A percentile compares a stretch with the other conserved stretches of the same genome.
phyloP scores from a whole-genome alignment of 2,888 invertebrate genomes.

The Ceramica pisi region DNA sequence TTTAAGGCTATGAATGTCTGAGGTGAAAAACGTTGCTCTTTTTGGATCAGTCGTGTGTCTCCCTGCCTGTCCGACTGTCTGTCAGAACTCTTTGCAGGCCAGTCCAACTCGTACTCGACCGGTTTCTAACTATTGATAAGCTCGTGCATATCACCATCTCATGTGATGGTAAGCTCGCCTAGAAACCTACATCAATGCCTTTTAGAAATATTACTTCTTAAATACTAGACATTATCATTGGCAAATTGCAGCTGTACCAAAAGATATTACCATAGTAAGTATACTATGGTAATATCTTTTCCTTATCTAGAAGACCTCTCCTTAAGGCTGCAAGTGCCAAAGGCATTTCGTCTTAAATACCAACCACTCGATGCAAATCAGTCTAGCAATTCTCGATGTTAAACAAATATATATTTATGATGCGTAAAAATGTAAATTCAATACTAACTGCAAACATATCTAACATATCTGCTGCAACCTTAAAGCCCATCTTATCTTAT shows the following conservation, averaged over 20 bases:
- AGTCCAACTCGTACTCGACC: too few relatives aligned
- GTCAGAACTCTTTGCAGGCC: too few relatives aligned
- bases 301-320: conserved; percentile 7
- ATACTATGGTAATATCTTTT: not conserved
- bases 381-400: conserved; percentile 31
- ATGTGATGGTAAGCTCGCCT: not conserved
- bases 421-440: conserved; percentile 51
- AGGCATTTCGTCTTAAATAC: not conserved
- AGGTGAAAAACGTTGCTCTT: too few relatives aligned
- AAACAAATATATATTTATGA: conserved; percentile 48
- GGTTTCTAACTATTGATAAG: not conserved
- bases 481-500: conserved; percentile 27
- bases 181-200: not conserved
- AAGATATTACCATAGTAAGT: too few relatives aligned
- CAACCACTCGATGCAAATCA: conserved; percentile 45
- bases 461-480: conserved; percentile 7
- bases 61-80: too few relatives aligned
- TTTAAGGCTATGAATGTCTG: too few relatives aligned
- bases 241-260: conserved; percentile 16
- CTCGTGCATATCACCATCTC: not conserved
- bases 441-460: conserved; percentile 16
- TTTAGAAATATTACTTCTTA: not conserved
- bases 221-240: not conserved
- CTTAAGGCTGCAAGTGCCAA: not conserved
- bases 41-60: too few relatives aligned